Percentiles rank a stretch among this genome's conserved stretches.
These are phyloP conservation scores for Threskiornis aethiopicus DNA, from an alignment of 2,797 vertebrate genomes.

Conservation along the genomic window DNA sequence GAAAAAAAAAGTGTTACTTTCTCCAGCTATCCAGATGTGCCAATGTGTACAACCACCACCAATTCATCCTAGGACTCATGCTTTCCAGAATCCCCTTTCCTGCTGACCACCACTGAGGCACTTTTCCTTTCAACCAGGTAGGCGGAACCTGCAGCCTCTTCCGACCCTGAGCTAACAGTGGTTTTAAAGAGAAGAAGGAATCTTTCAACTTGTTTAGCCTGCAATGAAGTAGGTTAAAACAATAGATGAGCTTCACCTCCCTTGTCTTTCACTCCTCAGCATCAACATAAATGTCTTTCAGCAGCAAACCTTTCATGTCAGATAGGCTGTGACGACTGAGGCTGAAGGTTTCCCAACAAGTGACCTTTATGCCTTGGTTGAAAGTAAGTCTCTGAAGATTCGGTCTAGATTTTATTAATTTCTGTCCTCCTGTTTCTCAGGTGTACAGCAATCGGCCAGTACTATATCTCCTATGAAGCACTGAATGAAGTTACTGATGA, in stretches of 20 bases:
- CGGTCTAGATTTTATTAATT: slow-evolving; percentile 63
- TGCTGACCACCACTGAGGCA: slow-evolving; percentile 29
- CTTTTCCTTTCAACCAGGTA: slow-evolving; percentile 49
- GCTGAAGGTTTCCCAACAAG: slow-evolving; percentile 53
- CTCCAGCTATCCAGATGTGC: not conserved
- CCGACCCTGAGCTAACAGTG: slow-evolving; percentile 21
- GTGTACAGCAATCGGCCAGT: not conserved
- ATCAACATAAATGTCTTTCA: slow-evolving; percentile 64
- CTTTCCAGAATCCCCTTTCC: slow-evolving; percentile 1
- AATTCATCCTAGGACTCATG: not conserved
- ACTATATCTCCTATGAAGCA: not conserved
- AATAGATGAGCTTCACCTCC: slow-evolving; percentile 69
- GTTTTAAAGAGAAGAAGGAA: slow-evolving; percentile 46
- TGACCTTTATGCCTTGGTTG: slow-evolving; percentile 57
- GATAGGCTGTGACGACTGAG: slow-evolving; percentile 32
- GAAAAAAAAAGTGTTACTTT: not conserved
- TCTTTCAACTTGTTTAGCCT: slow-evolving; percentile 70
- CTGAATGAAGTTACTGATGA: not conserved
- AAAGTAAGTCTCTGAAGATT: slow-evolving; percentile 59
- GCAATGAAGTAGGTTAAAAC: slow-evolving; percentile 70
- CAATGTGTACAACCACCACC: not conserved
- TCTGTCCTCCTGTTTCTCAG: slow-evolving; percentile 42
- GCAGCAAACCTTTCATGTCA: slow-evolving; percentile 65
- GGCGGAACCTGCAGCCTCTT: slow-evolving; percentile 42
- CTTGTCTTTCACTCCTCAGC: slow-evolving; percentile 62